Evolutionary conservation across 2,888 invertebrate genomes (phyloP), one percentile per base, ranked within the genome.

Genomic region (Hypsopygia costalis): DNA sequence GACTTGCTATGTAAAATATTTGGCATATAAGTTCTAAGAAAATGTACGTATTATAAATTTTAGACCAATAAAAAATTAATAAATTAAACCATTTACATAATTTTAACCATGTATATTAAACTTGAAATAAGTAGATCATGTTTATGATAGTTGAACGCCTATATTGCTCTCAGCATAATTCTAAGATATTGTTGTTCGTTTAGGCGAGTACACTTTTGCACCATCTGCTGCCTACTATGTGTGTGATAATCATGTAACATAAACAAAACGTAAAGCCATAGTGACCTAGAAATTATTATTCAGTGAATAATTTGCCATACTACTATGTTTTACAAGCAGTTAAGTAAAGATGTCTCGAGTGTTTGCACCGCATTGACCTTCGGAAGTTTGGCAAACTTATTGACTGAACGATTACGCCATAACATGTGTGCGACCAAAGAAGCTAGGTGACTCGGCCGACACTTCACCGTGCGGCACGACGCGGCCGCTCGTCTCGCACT

Each of bases 381-480:
- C 81, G 69, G 51, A 67, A 69, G 79, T 87, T 86, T 81, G 79
- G 79, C 80, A 82, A 81, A 82, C 69, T 80, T 85, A 82, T 86
- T 85, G 76, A 82, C 80, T 76, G 71, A 77, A 71, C 62, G 77
- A 66, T 85, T 85, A 82, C 86, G 82, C 72, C 81, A 83, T 67
- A 62, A 58, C 63, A 66, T 62, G 69, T 71, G 72, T 69, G 67
- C 52, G 65, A 44, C 54, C 62, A 59, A 65, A 62, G 75, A 69
- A 62, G 64, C 55, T 60, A 47, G 48, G 52, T 58, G 63, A 49
- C 48, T 43, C 48, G 51, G 36, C 61, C 63, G 57, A 57, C 86
- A 85, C 75, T 85, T 63, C 49, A 53, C 53, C 53, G 72, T 52
- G 58, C 65, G 47, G 28, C 59, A 53, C 68, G 55, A 66, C 62